Conservation (phyloP, 1,140 invertebrate species). For the Aricia agestis region DNA sequence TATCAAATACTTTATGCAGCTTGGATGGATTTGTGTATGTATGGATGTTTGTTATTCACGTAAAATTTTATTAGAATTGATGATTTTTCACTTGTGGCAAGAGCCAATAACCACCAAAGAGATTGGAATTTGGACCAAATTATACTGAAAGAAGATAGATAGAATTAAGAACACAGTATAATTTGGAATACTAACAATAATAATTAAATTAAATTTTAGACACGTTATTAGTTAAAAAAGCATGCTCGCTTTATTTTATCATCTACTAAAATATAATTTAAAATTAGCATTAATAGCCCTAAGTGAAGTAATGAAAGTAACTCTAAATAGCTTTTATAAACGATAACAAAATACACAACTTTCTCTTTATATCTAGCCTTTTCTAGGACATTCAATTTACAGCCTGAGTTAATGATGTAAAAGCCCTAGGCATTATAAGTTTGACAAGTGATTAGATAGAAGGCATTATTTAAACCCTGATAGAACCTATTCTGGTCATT, state of each 20-base stretch:
- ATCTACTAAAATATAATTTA: neutral
- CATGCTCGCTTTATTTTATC: too few relatives aligned
- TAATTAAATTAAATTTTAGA: too few relatives aligned
- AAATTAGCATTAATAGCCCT: too few relatives aligned
- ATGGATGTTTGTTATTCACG: neutral
- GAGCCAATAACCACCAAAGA: too few relatives aligned
- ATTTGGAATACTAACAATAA: too few relatives aligned
- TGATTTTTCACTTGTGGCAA: too few relatives aligned
- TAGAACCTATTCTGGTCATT: neutral
- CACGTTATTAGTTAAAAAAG: too few relatives aligned
- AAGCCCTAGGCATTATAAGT: conserved; percentile 4
- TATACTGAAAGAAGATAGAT: too few relatives aligned
- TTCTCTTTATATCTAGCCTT: conserved; percentile 5
- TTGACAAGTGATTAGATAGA: conserved; percentile 4
- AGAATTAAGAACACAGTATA: too few relatives aligned
- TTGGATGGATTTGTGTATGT: neutral
- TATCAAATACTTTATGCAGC: neutral
- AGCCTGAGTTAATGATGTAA: conserved; percentile 4
- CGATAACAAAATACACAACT: neutral
- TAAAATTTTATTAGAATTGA: too few relatives aligned
- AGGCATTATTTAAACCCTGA: neutral
- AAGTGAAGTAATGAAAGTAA: neutral
- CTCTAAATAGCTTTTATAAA: neutral
- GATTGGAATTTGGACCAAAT: too few relatives aligned
- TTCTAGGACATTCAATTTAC: neutral